Percentiles rank a stretch among this genome's conserved stretches.
Conservation (phyloP, 2,888 invertebrate genomes). For the Pandemis heparana region DNA sequence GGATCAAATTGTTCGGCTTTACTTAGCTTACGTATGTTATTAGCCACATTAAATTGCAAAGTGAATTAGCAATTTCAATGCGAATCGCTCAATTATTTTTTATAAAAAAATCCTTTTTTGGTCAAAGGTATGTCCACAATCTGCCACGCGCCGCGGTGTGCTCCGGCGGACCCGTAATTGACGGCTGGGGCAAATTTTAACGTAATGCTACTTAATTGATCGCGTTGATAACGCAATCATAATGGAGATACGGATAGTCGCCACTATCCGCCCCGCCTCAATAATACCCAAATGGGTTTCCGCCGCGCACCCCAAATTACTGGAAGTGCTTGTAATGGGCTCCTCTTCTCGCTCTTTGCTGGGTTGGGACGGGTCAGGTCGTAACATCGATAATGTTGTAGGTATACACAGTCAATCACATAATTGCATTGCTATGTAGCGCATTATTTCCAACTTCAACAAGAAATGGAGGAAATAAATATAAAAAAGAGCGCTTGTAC, state of each 20-base stretch:
- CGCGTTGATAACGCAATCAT: slow-evolving; percentile 73
- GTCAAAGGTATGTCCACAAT: slow-evolving; percentile 58
- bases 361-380: slow-evolving; percentile 53
- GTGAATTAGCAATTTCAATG: slow-evolving; percentile 16
- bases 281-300: slow-evolving; percentile 69
- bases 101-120: background rate
- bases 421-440: slow-evolving; percentile 10
- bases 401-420: slow-evolving; percentile 14
- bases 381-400: slow-evolving; percentile 47
- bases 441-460: background rate
- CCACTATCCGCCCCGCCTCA: slow-evolving; percentile 57
- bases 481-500: slow-evolving; percentile 6
- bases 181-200: slow-evolving; percentile 77
- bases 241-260: slow-evolving; percentile 64
- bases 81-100: background rate
- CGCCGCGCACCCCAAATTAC: slow-evolving; percentile 60
- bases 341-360: slow-evolving; percentile 54
- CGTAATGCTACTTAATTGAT: slow-evolving; percentile 80
- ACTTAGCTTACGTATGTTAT: slow-evolving; percentile 34
- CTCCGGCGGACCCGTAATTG: slow-evolving; percentile 67
- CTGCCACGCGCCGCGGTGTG: slow-evolving; percentile 51
- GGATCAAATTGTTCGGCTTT: slow-evolving; percentile 61
- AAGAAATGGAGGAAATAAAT: slow-evolving; percentile 5
- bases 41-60: slow-evolving; percentile 24
- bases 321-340: slow-evolving; percentile 62